Conservation (phyloP, 2,888 invertebrate genomes). For the Eilema caniola region DNA sequence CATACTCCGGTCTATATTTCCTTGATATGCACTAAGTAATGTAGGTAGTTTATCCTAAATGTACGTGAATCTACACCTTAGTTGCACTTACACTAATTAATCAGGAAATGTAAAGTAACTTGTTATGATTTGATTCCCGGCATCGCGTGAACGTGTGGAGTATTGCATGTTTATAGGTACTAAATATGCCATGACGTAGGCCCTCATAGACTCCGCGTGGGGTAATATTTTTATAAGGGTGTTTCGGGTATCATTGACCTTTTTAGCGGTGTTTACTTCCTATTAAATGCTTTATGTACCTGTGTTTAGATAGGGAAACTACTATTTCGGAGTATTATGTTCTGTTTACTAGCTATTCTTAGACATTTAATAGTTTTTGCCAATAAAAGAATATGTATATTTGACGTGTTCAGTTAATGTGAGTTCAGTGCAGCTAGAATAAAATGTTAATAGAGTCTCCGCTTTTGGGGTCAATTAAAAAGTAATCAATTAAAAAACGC, state of each 20-base stretch:
- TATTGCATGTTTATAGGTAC: conserved; percentile 72
- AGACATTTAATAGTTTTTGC: background rate
- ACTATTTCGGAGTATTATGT: background rate
- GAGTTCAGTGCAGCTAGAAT: too few species aligned
- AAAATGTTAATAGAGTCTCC: too few species aligned
- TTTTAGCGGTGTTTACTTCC: conserved; percentile 53
- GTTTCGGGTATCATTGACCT: conserved; percentile 65
- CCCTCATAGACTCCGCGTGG: conserved; percentile 57
- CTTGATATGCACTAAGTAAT: background rate
- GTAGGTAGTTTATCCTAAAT: background rate
- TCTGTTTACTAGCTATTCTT: background rate
- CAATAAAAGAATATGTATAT: background rate
- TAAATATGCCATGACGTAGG: conserved; percentile 71
- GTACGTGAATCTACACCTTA: background rate
- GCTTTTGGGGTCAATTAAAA: too few species aligned
- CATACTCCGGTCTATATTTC: background rate
- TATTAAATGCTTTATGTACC: conserved; percentile 45
- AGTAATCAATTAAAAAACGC: too few species aligned
- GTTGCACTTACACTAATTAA: conserved; percentile 36
- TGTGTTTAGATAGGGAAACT: conserved; percentile 16
- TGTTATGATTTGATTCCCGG: conserved; percentile 58
- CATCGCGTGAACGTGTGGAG: conserved; percentile 52
- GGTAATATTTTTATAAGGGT: conserved; percentile 63
- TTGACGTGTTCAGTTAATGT: too few species aligned
- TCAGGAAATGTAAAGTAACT: conserved; percentile 40